phyloP scores from a whole-genome alignment of 2,888 invertebrate genomes.

The Shargacucullia verbasci region DNA sequence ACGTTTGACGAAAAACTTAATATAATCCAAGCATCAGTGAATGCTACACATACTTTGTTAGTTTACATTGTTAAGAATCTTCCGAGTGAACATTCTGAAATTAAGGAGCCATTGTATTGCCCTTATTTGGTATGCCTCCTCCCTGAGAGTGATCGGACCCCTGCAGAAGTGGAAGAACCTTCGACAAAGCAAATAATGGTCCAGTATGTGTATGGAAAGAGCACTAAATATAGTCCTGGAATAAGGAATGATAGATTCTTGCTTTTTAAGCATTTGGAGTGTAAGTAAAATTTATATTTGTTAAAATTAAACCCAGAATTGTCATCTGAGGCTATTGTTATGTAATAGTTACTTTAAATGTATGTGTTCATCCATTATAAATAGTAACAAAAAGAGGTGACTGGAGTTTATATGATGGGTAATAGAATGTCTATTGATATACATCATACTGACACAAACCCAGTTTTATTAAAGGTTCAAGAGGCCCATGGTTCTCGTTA shows the following conservation, averaged over 20 bases:
- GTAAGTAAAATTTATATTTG: conserved; percentile 82
- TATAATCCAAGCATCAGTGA: conserved; percentile 94
- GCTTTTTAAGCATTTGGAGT: conserved; percentile 93
- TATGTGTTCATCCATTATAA: too few species aligned
- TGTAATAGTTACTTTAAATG: too few species aligned
- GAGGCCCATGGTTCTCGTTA: background rate
- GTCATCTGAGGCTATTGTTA: too few species aligned
- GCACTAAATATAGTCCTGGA: conserved; percentile 85
- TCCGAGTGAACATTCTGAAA: conserved; percentile 66
- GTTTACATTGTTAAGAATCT: conserved; percentile 91
- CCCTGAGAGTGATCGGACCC: conserved; percentile 73
- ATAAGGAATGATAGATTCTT: conserved; percentile 91
- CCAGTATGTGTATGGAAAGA: conserved; percentile 93
- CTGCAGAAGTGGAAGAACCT: conserved; percentile 83
- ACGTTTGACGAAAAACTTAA: conserved; percentile 90
- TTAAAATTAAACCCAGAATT: too few species aligned
- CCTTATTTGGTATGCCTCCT: conserved; percentile 90
- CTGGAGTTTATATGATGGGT: too few species aligned
- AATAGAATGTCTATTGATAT: too few species aligned
- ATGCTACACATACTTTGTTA: conserved; percentile 91
- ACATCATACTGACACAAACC: too few species aligned
- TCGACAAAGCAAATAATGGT: conserved; percentile 93
- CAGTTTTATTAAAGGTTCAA: background rate
- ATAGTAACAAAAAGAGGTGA: too few species aligned
- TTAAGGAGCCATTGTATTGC: conserved; percentile 87